Evolutionary conservation across 92 coral and sea anemone species (phyloP).

Genomic region (Parazoanthus atlanticus): DNA sequence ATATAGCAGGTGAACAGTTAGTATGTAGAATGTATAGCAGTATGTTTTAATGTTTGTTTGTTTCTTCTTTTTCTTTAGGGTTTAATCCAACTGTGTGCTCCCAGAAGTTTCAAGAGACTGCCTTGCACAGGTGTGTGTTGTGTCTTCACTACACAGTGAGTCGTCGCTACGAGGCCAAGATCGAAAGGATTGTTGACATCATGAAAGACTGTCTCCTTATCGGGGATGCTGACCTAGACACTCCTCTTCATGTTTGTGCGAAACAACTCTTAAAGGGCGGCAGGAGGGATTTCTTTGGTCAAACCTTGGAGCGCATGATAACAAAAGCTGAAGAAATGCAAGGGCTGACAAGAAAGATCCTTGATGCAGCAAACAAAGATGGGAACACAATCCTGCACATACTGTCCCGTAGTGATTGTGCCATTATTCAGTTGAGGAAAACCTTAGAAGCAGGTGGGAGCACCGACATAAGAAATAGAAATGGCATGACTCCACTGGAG

Average conservation of each 20-base stretch:
- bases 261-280: slow-evolving; percentile 56
- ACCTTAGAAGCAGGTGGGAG: slow-evolving; percentile 71
- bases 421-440: slow-evolving; percentile 53
- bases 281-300: slow-evolving; percentile 51
- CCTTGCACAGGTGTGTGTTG: slow-evolving; percentile 75
- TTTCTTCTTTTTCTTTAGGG: slow-evolving; percentile 48
- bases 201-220: slow-evolving; percentile 70
- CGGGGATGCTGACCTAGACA: slow-evolving; percentile 68
- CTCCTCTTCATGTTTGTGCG: slow-evolving; percentile 83
- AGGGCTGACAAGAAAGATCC: slow-evolving; percentile 40
- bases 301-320: slow-evolving; percentile 62
- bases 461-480: slow-evolving; percentile 49
- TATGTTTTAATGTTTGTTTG: neutral
- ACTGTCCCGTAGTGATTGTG: slow-evolving; percentile 65
- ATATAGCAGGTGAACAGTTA: too few relatives aligned
- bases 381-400: slow-evolving; percentile 77
- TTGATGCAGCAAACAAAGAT: slow-evolving; percentile 59
- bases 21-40: too few relatives aligned
- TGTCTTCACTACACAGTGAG: slow-evolving; percentile 47
- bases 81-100: slow-evolving; percentile 71
- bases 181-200: slow-evolving; percentile 45
- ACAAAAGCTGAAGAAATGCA: slow-evolving; percentile 52
- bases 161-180: slow-evolving; percentile 39
- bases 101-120: slow-evolving; percentile 65
- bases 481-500: slow-evolving; percentile 62